Evolutionary conservation across 2,888 invertebrate genomes (phyloP).

Genomic region (Nephrotoma flavescens): DNA sequence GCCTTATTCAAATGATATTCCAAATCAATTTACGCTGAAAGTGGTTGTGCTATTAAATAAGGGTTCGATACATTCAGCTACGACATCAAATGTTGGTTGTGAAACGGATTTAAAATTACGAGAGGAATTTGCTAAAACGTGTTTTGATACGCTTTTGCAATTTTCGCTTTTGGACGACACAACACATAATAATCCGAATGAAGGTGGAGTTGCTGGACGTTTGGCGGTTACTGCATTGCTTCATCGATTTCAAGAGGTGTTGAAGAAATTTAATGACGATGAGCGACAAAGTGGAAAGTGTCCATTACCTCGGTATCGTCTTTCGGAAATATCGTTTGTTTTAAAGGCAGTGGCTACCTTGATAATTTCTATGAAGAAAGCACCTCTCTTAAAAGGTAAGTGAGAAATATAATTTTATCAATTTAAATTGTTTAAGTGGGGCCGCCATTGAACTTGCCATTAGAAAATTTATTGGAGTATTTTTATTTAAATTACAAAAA

Average conservation of each 20-base stretch:
- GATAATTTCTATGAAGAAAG: conserved; percentile 82
- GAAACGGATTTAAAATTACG: conserved; percentile 69
- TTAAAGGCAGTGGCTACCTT: conserved; percentile 87
- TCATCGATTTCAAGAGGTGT: conserved; percentile 84
- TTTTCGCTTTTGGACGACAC: conserved; percentile 73
- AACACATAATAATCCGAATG: conserved; percentile 17
- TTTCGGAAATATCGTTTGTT: conserved; percentile 93
- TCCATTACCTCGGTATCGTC: conserved; percentile 75
- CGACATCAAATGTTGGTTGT: conserved; percentile 44
- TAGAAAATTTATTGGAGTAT: too few relatives aligned
- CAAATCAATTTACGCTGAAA: conserved; percentile 66
- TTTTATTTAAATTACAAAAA: too few relatives aligned
- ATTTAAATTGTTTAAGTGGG: neutral
- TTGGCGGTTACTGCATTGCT: conserved; percentile 83
- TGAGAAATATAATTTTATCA: neutral
- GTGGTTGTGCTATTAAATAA: conserved; percentile 72
- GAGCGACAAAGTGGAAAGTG: conserved; percentile 72
- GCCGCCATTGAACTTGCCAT: too few relatives aligned
- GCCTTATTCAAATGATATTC: conserved; percentile 63
- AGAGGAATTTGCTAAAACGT: conserved; percentile 92
- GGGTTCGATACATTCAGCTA: conserved; percentile 70
- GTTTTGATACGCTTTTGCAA: conserved; percentile 89
- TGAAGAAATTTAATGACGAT: conserved; percentile 74
- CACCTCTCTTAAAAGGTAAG: conserved; percentile 69
- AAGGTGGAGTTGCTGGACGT: conserved; percentile 50